These are phyloP conservation scores for Rhagophthalmus giganteus DNA, from an alignment of 2,888 invertebrate species.

Conservation along the genomic window DNA sequence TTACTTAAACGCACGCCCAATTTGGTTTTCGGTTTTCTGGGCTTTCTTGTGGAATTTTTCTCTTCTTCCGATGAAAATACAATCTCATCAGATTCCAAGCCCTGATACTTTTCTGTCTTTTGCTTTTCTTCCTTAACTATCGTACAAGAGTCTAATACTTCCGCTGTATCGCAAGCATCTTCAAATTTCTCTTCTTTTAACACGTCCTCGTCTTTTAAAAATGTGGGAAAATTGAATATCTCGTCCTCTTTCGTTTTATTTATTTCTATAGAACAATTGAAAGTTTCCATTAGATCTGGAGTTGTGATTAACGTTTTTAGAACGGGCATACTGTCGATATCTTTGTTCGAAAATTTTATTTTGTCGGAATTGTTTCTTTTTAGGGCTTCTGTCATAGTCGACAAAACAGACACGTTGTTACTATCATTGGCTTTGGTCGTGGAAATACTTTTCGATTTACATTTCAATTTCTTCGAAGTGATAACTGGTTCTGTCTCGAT, in stretches of 20 bases:
- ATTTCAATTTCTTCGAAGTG: slow-evolving; percentile 4
- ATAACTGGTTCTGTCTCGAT: neutral
- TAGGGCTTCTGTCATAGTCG: neutral
- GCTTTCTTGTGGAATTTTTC: slow-evolving; percentile 41
- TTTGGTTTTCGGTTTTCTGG: slow-evolving; percentile 52
- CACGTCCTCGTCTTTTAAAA: slow-evolving; percentile 5
- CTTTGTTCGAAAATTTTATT: neutral
- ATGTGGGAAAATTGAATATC: slow-evolving; percentile 1
- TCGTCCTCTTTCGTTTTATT: slow-evolving; percentile 3
- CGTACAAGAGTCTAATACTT: slow-evolving; percentile 3
- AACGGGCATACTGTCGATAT: neutral
- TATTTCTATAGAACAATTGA: slow-evolving; percentile 12
- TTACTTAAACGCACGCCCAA: slow-evolving; percentile 50
- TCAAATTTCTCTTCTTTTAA: slow-evolving; percentile 23
- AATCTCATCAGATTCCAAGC: slow-evolving; percentile 33
- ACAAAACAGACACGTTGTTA: neutral
- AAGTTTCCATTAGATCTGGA: slow-evolving; percentile 23
- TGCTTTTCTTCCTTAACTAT: slow-evolving; percentile 8
- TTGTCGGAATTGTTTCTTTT: neutral
- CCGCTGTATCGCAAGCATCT: slow-evolving; percentile 26
- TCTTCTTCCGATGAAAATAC: slow-evolving; percentile 37
- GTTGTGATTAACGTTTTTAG: slow-evolving; percentile 18
- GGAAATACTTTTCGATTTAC: slow-evolving; percentile 1
- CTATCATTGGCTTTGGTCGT: neutral
- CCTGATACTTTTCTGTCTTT: slow-evolving; percentile 28